Conservation (phyloP, 2,113 vertebrate genomes). For the Theropithecus gelada region DNA sequence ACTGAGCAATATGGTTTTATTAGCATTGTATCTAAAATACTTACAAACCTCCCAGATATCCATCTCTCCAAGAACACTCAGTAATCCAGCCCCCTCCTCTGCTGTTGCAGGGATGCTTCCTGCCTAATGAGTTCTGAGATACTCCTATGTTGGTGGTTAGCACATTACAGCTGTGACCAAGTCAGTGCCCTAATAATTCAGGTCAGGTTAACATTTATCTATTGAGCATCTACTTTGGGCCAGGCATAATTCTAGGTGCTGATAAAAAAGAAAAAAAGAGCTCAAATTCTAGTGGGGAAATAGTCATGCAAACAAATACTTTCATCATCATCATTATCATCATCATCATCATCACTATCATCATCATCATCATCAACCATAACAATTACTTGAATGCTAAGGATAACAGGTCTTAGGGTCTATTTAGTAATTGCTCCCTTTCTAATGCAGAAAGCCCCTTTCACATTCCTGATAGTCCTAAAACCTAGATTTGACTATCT, state of each 20-base stretch:
- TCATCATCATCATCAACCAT: too few species aligned
- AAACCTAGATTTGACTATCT: background rate
- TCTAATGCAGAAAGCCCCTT: background rate
- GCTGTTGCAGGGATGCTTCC: background rate
- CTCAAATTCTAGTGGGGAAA: background rate
- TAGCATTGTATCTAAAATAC: background rate
- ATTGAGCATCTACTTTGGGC: background rate
- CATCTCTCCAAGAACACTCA: background rate
- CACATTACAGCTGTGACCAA: background rate
- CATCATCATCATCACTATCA: too few species aligned
- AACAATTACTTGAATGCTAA: background rate
- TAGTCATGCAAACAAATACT: background rate
- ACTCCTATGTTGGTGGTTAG: background rate
- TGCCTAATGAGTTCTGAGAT: background rate
- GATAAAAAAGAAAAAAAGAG: background rate
- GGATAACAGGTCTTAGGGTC: background rate
- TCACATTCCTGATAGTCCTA: background rate
- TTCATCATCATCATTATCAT: background rate
- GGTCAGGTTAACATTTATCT: background rate
- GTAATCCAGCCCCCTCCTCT: background rate
- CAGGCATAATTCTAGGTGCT: background rate
- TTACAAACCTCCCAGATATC: background rate
- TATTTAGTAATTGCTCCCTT: background rate
- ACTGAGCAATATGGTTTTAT: background rate
- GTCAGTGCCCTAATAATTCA: background rate